Base-by-base conservation (phyloP, 37 sponge, comb jelly and placozoan species). In the Theonella swinhoei region DNA sequence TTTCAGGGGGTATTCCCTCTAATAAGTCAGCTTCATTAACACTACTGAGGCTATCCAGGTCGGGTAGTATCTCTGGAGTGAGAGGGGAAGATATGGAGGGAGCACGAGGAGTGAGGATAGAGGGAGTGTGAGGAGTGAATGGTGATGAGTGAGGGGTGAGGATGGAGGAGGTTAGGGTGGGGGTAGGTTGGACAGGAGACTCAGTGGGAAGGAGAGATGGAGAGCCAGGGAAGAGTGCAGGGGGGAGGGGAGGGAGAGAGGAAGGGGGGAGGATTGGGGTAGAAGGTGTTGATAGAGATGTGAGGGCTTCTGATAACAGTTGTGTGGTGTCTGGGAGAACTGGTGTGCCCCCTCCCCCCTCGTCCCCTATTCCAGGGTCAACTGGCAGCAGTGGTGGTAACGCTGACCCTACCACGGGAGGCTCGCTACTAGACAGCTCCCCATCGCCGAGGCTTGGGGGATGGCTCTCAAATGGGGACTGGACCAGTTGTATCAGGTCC, bases 1-100 rank as follows among this genome's bases (percentile, higher is more conserved):
- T 14, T n/a, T 85, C 86, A 30, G 62, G 79, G 22, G 86, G 79
- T n/a, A 85, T 85, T 19, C 79, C 86, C 42, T 85, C 86, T 62
- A 85, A 43, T 9, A 78, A 42, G 22, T 85, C 64, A 2, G 77
- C 60, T 11, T 64, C 85, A 23, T 84, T 38, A 14, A 24, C 61
- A 37, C 9, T 60, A 32, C 39, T 24, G 42, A 72, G 78, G 4
- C 23, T 33, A 4, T 35, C 5, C 8, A 37, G 8, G 39, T 33
- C 40, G 22, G 72, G 40, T 34, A 71, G 39, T 9, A 38, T 37
- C 19, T n/a, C 67, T 66, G 31, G 67, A 28, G 67, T 66, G 67
- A n/a, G 30, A 7, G 24, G 43, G 14, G 14, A 34, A 47, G 54
- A 47, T 7, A 47, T 7, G 54, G 54, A 47, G 54, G 54, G 54